A percentile compares a stretch with the other conserved stretches of the same genome.
phyloP scores from a whole-genome alignment of 2,888 invertebrate genomes.

The Therioaphis trifolii region DNA sequence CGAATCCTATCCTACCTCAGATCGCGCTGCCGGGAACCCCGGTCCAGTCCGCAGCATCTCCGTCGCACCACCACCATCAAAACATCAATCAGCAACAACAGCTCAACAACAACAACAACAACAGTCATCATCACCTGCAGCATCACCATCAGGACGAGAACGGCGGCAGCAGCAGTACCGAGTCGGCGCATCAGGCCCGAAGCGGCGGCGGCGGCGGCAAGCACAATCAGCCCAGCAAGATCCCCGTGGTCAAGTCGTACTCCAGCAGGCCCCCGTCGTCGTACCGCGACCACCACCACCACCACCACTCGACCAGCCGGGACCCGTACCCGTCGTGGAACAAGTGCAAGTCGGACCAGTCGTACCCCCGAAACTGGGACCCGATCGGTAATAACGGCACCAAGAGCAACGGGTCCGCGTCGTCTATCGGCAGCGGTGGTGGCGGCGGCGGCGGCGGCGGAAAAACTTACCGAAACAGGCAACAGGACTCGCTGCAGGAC shows the following conservation, averaged over 20 bases:
- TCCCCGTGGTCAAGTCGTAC: conserved; percentile 75
- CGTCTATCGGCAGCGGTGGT: conserved; percentile 46
- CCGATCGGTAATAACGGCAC: conserved; percentile 66
- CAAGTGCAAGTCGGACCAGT: conserved; percentile 51
- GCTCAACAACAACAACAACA: conserved; percentile 50
- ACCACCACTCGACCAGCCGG: background rate
- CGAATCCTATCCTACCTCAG: conserved; percentile 66
- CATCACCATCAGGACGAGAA: conserved; percentile 67
- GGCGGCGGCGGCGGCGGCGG: background rate
- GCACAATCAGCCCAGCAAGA: conserved; percentile 76
- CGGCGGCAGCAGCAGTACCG: conserved; percentile 76
- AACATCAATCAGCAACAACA: conserved; percentile 67
- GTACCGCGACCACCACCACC: conserved; percentile 21
- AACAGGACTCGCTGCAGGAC: conserved; percentile 63
- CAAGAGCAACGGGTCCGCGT: background rate
- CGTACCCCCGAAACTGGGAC: conserved; percentile 65
- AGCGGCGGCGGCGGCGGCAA: conserved; percentile 67
- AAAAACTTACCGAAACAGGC: too few species aligned
- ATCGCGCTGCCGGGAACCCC: conserved; percentile 64
- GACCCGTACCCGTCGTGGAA: conserved; percentile 56
- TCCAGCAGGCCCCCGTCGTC: conserved; percentile 74
- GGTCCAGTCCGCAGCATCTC: conserved; percentile 58
- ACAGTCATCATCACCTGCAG: conserved; percentile 70
- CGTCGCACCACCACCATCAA: conserved; percentile 59
- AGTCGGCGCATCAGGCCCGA: conserved; percentile 74